Evolutionary conservation across 2,888 invertebrate genomes (phyloP), one percentile per base, ranked within the genome.

Genomic region (Bembecia ichneumoniformis): DNA sequence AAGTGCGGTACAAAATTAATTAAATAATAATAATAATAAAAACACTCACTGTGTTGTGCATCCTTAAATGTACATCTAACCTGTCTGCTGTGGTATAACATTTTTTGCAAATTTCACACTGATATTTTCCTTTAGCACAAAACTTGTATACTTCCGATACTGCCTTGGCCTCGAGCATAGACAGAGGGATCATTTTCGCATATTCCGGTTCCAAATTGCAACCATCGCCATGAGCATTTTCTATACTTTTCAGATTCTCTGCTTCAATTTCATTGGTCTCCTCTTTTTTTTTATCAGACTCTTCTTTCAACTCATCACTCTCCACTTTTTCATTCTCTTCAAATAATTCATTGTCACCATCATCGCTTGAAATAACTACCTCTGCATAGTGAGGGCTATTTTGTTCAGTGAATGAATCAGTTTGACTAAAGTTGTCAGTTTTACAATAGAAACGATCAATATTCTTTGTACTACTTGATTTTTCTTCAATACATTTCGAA

Each of bases 11-110:
- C 17, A 17, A 17, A 17, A 3, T 17, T 17, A 20, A 5, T 20
- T 20, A 3, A 20, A 20, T 5, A 20, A 28, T 28, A 28, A 28
- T 28, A 7, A 28, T 28, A 3, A 17, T 17, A 17, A 17, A 17
- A 28, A 9, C 1, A 51, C 57, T 65, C 62, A 82, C 86, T 71
- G 68, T 74, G 58, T 82, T 77, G 73, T 86, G 86, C 78, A 82
- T 82, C 14, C 82, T 64, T 57, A 64, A 64, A 60, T 86, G 86
- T 15, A 63, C 49, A 14, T 65, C 68, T 47, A 77, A 58, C 10
- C 72, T 62, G 15, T 66, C 65, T 20, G 76, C 73, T 62, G 61
- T 74, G 46, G 60, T 59, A 57, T 71, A 81, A 3, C 65, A 54
- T 46, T 74, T 78, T 11, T 64, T 63, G 53, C 86, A 86, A 17